Conservation (phyloP, 2,797 vertebrate genomes). For the Dicrostonyx torquatus region DNA sequence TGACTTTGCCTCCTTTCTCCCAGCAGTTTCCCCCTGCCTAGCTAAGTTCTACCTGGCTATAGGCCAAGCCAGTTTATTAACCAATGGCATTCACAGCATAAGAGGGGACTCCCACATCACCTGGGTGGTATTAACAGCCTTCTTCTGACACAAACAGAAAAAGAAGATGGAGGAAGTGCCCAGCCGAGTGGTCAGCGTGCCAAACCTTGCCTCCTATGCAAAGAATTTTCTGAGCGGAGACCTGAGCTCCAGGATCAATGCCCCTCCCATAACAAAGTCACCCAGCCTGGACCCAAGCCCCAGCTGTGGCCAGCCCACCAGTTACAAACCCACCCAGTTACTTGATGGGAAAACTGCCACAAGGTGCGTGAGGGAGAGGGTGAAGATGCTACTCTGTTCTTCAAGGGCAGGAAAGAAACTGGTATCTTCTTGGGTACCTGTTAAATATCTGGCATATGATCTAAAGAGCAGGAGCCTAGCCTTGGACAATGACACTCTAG, state of each 20-base stretch:
- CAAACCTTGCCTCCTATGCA: conserved; percentile 90
- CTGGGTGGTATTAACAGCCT: conserved; percentile 4
- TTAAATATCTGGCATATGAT: not conserved
- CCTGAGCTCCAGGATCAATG: conserved; percentile 83
- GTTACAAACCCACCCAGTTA: conserved; percentile 87
- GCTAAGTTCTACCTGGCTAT: too few species aligned
- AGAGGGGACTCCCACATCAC: too few species aligned
- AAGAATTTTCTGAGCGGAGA: conserved; percentile 90
- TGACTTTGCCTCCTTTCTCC: too few species aligned
- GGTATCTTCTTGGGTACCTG: not conserved
- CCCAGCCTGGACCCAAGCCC: conserved; percentile 88
- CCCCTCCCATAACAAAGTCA: conserved; percentile 90
- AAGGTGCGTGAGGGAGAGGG: conserved; percentile 82
- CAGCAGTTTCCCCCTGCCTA: too few species aligned
- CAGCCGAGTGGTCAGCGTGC: conserved; percentile 91
- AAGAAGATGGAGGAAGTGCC: conserved; percentile 90
- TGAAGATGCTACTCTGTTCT: not conserved
- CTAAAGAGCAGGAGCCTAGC: not conserved
- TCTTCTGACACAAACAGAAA: conserved; percentile 85
- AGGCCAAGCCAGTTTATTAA: too few species aligned
- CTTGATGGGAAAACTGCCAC: conserved; percentile 84
- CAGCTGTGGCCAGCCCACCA: conserved; percentile 82
- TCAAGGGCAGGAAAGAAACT: not conserved
- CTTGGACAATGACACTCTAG: not conserved
- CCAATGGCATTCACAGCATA: too few species aligned